Evolutionary conservation across 2,113 vertebrate genomes (phyloP).

Genomic region (Thalassoma bifasciatum): DNA sequence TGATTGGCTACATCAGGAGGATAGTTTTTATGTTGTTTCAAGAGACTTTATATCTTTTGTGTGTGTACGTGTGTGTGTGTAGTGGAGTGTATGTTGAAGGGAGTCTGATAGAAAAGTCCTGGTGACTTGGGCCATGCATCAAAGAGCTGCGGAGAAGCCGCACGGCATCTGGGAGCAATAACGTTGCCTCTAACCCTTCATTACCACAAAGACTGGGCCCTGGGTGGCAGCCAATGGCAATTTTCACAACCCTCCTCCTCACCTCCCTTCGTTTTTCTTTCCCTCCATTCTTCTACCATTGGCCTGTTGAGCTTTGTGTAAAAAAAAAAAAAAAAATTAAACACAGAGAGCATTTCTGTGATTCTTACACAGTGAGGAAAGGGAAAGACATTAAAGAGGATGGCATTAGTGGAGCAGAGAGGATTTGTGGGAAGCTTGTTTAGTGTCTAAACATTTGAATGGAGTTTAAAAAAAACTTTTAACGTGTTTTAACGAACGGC

Average conservation of each 20-base stretch:
- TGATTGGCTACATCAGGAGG: slow-evolving; percentile 55
- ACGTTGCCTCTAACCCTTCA: slow-evolving; percentile 84
- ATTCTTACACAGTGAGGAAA: slow-evolving; percentile 18
- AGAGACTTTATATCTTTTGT: slow-evolving; percentile 45
- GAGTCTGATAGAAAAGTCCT: slow-evolving; percentile 78
- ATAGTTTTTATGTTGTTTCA: slow-evolving; percentile 70
- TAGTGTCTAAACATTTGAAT: background rate
- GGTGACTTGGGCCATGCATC: slow-evolving; percentile 82
- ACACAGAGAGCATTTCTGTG: slow-evolving; percentile 43
- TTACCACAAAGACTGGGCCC: slow-evolving; percentile 85
- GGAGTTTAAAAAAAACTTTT: background rate
- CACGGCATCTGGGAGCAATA: slow-evolving; percentile 88
- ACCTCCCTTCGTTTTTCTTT: slow-evolving; percentile 73
- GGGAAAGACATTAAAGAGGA: slow-evolving; percentile 26
- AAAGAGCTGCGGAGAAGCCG: slow-evolving; percentile 80
- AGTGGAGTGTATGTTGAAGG: slow-evolving; percentile 56
- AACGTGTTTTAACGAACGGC: background rate
- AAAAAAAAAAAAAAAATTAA: slow-evolving; percentile 9
- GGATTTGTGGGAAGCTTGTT: slow-evolving; percentile 20
- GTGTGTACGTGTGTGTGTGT: slow-evolving; percentile 38
- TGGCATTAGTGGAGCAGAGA: background rate
- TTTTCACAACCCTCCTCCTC: slow-evolving; percentile 81
- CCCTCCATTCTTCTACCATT: slow-evolving; percentile 73
- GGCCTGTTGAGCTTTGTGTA: slow-evolving; percentile 60
- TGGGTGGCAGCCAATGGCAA: slow-evolving; percentile 84